A percentile compares a stretch with the other conserved stretches of the same genome.
phyloP scores from a whole-genome alignment of 2,113 vertebrate genomes.

The Myodes glareolus region DNA sequence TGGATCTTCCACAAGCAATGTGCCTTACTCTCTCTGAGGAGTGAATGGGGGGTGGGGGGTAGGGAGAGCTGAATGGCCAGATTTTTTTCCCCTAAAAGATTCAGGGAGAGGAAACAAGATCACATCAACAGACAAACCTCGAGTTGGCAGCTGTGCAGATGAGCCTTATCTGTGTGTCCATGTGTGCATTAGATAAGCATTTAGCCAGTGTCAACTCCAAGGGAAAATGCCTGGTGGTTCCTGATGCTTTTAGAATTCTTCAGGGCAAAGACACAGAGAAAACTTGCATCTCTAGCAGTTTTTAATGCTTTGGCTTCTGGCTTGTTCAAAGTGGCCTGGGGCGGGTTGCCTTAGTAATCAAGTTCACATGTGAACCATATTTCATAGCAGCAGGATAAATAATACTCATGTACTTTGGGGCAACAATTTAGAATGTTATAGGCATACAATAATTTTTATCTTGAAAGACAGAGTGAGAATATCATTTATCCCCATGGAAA shows the following conservation, averaged over 20 bases:
- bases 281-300: slow-evolving; percentile 41
- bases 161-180: slow-evolving; percentile 52
- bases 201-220: slow-evolving; percentile 46
- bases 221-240: slow-evolving; percentile 52
- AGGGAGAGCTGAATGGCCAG: neutral
- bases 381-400: slow-evolving; percentile 50
- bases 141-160: slow-evolving; percentile 31
- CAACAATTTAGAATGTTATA: slow-evolving; percentile 41
- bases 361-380: slow-evolving; percentile 1
- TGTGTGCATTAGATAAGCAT: slow-evolving; percentile 50
- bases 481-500: neutral
- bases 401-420: neutral
- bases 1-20: too few relatives aligned
- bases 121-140: slow-evolving; percentile 43
- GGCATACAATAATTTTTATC: slow-evolving; percentile 44
- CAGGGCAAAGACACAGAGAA: slow-evolving; percentile 19
- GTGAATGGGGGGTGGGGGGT: too few relatives aligned
- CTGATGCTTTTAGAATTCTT: slow-evolving; percentile 47
- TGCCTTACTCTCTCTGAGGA: too few relatives aligned
- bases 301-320: slow-evolving; percentile 53
- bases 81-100: slow-evolving; percentile 17
- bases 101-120: slow-evolving; percentile 42
- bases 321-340: slow-evolving; percentile 44
- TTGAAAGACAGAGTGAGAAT: slow-evolving; percentile 27
- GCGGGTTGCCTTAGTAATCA: slow-evolving; percentile 13